Conservation (phyloP, 2,797 vertebrate genomes). For the Myotis daubentonii region DNA sequence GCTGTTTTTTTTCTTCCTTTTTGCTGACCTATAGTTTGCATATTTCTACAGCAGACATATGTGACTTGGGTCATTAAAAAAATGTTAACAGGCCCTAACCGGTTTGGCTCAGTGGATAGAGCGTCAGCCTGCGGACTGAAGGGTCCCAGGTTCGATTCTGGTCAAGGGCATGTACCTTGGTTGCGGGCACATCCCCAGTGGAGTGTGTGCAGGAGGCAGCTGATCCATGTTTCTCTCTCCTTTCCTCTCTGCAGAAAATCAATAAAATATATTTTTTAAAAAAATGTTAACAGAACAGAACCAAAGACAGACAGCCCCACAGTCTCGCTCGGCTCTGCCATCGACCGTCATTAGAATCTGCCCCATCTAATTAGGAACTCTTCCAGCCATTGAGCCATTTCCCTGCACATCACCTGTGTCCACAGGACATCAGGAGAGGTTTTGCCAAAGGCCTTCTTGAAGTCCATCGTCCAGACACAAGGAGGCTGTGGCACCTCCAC, state of each 20-base stretch:
- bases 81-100: background rate
- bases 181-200: too few species aligned
- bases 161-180: too few species aligned
- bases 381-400: background rate
- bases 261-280: too few species aligned
- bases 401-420: background rate
- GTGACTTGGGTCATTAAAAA: background rate
- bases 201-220: too few species aligned
- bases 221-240: too few species aligned
- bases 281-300: background rate
- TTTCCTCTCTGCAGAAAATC: too few species aligned
- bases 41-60: background rate
- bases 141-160: too few species aligned
- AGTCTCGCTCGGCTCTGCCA: background rate
- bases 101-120: too few species aligned
- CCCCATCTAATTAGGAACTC: background rate
- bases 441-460: background rate
- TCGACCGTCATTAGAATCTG: background rate
- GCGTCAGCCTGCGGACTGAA: too few species aligned
- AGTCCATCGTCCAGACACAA: constrained; percentile 55
- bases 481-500: background rate
- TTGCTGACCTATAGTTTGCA: background rate
- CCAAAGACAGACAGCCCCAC: background rate
- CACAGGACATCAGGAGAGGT: background rate
- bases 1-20: background rate